phyloP scores from a whole-genome alignment of 1,140 invertebrate genomes.

The Drosophila ananassae region DNA sequence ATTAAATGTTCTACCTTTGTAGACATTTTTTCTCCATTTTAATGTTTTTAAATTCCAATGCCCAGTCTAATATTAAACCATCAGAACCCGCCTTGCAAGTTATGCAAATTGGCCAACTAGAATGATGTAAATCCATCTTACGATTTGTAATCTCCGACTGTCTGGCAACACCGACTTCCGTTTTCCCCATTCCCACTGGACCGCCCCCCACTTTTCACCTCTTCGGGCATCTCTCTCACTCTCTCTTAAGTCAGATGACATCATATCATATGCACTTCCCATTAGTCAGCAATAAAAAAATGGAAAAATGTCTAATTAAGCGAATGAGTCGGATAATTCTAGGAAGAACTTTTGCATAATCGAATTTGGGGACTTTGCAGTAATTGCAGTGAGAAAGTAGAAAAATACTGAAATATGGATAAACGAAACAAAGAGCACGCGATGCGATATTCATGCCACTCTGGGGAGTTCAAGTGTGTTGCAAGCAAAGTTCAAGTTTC shows the following conservation, averaged over 20 bases:
- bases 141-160: slow-evolving; percentile 23
- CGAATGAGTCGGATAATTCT: slow-evolving; percentile 33
- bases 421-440: slow-evolving; percentile 2
- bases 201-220: background rate
- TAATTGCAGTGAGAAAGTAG: background rate
- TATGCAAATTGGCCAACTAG: slow-evolving; percentile 30
- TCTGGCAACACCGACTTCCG: slow-evolving; percentile 20
- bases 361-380: slow-evolving; percentile 1
- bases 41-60: background rate
- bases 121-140: slow-evolving; percentile 37
- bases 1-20: no score
- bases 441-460: background rate
- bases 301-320: slow-evolving; percentile 44
- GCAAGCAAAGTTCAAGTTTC: slow-evolving; percentile 63
- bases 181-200: slow-evolving; percentile 13
- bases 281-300: slow-evolving; percentile 48
- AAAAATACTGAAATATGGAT: slow-evolving; percentile 13
- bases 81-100: background rate
- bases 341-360: slow-evolving; percentile 43
- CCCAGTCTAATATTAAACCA: slow-evolving; percentile 9
- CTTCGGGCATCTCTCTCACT: slow-evolving; percentile 13
- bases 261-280: slow-evolving; percentile 63
- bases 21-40: background rate
- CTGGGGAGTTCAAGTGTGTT: slow-evolving; percentile 46
- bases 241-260: slow-evolving; percentile 38